Base-by-base conservation (phyloP, 2,888 invertebrate species). In the Lasioglossum figueresi region DNA sequence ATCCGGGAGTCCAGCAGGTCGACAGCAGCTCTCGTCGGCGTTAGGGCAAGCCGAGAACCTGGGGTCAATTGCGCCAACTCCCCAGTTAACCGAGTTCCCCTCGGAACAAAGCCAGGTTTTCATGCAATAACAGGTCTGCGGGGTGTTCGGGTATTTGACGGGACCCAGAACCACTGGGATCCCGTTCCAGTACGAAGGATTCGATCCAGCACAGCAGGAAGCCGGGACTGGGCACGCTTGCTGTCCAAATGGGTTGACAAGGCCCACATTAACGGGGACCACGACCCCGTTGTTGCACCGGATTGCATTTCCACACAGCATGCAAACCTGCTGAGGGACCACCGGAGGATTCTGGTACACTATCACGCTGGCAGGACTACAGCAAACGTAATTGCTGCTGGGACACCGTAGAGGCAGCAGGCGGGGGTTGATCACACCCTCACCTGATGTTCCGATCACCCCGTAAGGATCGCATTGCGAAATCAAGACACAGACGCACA, bases 11-110 rank as follows among this genome's bases (percentile, higher is more conserved):
- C 79, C 82, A 1, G 12, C 0, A 6, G 84, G 76, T 8, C 88
- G 89, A 68, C 95, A 95, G 75, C 95, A 95, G 70, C 94, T 92
- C 90, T 91, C 95, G 90, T 91, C 95, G 80, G 89, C 91, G 86
- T 91, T 93, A 82, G 91, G 59, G 66, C 95, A 95, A 14, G 89
- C 85, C 0, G 92, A 91, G 56, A 94, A 93, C 80, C 94, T 88
- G 2, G 94, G 92, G 80, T 94, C 95, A 37, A 94, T 93, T 10
- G 91, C 90, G 1, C 93, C 94, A 19, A 88, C 76, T 8, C 90
- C 93, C 16, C 88, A 72, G 12, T 63, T 90, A 8, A 94, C 88
- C 0, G 88, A 90, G 70, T 92, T 90, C 0, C 91, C 92, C 0
- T 86, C 89, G 0, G 89, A 37, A 74, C 95, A 95, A 2, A 87